phyloP scores from a whole-genome alignment of 2,113 vertebrate species.

The Archocentrus centrarchus region DNA sequence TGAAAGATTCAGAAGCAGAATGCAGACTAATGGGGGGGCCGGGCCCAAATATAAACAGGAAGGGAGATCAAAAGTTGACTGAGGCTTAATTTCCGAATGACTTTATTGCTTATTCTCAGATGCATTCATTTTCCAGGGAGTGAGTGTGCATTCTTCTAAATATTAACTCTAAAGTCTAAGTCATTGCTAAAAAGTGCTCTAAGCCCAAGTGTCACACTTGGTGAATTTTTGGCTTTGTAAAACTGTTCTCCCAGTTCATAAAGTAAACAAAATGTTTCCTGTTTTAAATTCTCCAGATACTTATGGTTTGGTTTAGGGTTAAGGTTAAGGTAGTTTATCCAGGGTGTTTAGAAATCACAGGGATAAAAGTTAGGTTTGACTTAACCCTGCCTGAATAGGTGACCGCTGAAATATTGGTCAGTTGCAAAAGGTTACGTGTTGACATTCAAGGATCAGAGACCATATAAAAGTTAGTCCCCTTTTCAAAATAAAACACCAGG shows the following conservation, averaged over 20 bases:
- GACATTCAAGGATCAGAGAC: constrained; percentile 42
- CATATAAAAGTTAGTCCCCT: not conserved
- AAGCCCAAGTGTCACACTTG: not conserved
- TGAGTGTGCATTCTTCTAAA: not conserved
- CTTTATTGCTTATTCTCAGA: not conserved
- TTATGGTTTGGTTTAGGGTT: not conserved
- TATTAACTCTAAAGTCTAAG: not conserved
- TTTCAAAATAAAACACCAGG: not conserved
- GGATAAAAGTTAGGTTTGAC: not conserved
- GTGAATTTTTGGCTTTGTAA: too few relatives aligned
- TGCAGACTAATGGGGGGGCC: constrained; percentile 20
- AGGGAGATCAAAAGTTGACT: constrained; percentile 10
- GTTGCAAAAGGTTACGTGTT: constrained; percentile 26
- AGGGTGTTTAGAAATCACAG: not conserved
- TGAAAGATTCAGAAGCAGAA: constrained; percentile 65
- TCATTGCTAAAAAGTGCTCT: not conserved
- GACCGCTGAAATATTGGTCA: not conserved
- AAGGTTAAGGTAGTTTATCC: not conserved
- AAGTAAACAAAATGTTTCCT: not conserved
- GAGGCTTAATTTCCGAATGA: constrained; percentile 10
- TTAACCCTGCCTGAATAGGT: not conserved
- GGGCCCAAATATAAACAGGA: constrained; percentile 38
- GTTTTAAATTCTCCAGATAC: not conserved
- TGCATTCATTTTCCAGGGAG: not conserved
- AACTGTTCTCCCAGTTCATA: too few relatives aligned